Evolutionary conservation across 2,797 vertebrate genomes (phyloP).

Genomic region (Enteromius fasciolatus): DNA sequence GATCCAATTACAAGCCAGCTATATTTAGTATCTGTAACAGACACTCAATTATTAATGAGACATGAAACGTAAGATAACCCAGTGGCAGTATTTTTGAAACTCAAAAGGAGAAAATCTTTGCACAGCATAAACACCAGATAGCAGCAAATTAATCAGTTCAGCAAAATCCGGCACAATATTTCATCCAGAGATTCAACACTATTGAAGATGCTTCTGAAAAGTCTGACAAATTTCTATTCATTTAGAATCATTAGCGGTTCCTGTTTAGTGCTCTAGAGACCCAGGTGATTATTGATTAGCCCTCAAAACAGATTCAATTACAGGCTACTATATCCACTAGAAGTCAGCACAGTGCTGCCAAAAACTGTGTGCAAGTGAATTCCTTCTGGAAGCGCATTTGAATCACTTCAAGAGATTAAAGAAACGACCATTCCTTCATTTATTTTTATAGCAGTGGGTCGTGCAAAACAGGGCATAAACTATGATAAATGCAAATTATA

Average conservation of each 20-base stretch:
- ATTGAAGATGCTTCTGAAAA: slow-evolving; percentile 4
- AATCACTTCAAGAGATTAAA: background rate
- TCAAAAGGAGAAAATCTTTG: background rate
- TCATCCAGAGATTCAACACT: background rate
- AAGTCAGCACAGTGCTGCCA: slow-evolving; percentile 13
- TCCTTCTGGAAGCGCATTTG: background rate
- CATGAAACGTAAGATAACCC: slow-evolving; percentile 53
- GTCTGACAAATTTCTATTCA: slow-evolving; percentile 24
- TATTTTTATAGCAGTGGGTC: background rate
- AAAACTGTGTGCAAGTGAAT: slow-evolving; percentile 8
- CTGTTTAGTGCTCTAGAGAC: slow-evolving; percentile 29
- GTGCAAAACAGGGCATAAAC: background rate
- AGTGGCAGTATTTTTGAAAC: slow-evolving; percentile 45
- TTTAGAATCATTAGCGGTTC: slow-evolving; percentile 39
- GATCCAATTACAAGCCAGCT: slow-evolving; percentile 50
- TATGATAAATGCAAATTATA: background rate
- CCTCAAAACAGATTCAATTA: slow-evolving; percentile 39
- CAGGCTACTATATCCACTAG: slow-evolving; percentile 14
- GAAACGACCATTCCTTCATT: background rate
- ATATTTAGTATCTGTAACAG: slow-evolving; percentile 53
- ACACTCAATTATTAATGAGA: slow-evolving; percentile 59
- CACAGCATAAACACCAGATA: slow-evolving; percentile 31
- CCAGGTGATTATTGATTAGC: slow-evolving; percentile 28
- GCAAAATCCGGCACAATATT: slow-evolving; percentile 5
- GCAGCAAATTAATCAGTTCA: slow-evolving; percentile 26